Conservation (phyloP, 2,113 vertebrate species). For the Ictalurus furcatus region DNA sequence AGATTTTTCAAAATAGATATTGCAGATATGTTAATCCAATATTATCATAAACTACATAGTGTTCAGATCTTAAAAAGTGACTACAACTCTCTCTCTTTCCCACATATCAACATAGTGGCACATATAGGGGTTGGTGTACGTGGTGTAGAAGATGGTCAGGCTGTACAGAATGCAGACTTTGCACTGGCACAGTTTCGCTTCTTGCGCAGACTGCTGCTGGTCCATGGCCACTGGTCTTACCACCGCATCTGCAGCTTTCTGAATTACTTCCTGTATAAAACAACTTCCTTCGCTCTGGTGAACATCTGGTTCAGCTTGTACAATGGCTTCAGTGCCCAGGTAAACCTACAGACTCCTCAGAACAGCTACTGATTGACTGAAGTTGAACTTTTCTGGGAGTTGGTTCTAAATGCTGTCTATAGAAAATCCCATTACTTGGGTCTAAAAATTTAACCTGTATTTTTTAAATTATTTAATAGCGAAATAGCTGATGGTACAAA, state of each 20-base stretch:
- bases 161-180: constrained; percentile 87
- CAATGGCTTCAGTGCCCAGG: constrained; percentile 85
- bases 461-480: not conserved
- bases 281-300: constrained; percentile 78
- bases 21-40: not conserved
- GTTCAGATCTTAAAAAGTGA: not conserved
- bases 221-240: constrained; percentile 92
- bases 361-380: not conserved
- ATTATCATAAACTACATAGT: not conserved
- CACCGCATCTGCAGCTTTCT: constrained; percentile 84
- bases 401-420: not conserved
- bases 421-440: not conserved
- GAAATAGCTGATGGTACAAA: not conserved
- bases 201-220: constrained; percentile 82
- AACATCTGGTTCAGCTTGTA: constrained; percentile 89
- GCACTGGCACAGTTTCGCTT: constrained; percentile 85
- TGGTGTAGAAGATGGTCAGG: constrained; percentile 87
- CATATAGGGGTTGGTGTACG: constrained; percentile 88
- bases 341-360: constrained; percentile 47
- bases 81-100: not conserved
- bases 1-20: not conserved
- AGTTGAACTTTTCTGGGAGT: not conserved
- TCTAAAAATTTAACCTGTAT: not conserved
- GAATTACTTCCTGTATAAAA: constrained; percentile 89
- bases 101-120: constrained; percentile 70